Evolutionary conservation across 1,140 invertebrate species (phyloP).

Genomic region (Drosophila guanche): DNA sequence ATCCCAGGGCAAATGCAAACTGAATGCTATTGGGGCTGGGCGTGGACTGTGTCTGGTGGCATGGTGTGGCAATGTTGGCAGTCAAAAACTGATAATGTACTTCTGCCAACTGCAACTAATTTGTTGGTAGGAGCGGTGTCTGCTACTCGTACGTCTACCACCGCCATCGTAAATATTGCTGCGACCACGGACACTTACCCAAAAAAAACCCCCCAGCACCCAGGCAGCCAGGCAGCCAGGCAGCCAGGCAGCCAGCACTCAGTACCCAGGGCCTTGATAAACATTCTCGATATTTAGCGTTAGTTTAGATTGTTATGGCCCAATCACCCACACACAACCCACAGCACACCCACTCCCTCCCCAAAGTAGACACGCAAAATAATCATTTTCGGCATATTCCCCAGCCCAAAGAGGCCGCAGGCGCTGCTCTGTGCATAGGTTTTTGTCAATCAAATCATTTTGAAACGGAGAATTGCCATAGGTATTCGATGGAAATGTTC

Average conservation of each 20-base stretch:
- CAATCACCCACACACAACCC: neutral
- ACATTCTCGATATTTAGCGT: slow-evolving; percentile 35
- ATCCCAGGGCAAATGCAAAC: too few relatives aligned
- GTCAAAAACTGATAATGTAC: slow-evolving; percentile 65
- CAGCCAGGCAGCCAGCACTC: too few relatives aligned
- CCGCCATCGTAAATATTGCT: slow-evolving; percentile 46
- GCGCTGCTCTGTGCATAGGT: too few relatives aligned
- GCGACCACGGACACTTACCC: slow-evolving; percentile 17
- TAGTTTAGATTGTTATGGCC: slow-evolving; percentile 35
- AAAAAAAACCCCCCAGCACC: slow-evolving; percentile 4
- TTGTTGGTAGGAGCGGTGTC: slow-evolving; percentile 42
- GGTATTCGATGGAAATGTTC: too few relatives aligned
- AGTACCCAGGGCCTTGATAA: slow-evolving; percentile 8
- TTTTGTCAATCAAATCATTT: too few relatives aligned
- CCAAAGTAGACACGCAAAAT: slow-evolving; percentile 17
- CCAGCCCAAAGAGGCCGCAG: too few relatives aligned
- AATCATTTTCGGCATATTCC: slow-evolving; percentile 13
- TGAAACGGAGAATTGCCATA: too few relatives aligned
- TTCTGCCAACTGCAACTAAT: slow-evolving; percentile 59
- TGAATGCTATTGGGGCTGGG: neutral
- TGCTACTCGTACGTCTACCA: neutral
- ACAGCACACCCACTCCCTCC: too few relatives aligned
- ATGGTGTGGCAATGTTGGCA: slow-evolving; percentile 21
- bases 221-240: too few relatives aligned
- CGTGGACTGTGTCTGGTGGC: neutral